Conservation (phyloP, 2,888 invertebrate genomes). For the Plagodis dolabraria region DNA sequence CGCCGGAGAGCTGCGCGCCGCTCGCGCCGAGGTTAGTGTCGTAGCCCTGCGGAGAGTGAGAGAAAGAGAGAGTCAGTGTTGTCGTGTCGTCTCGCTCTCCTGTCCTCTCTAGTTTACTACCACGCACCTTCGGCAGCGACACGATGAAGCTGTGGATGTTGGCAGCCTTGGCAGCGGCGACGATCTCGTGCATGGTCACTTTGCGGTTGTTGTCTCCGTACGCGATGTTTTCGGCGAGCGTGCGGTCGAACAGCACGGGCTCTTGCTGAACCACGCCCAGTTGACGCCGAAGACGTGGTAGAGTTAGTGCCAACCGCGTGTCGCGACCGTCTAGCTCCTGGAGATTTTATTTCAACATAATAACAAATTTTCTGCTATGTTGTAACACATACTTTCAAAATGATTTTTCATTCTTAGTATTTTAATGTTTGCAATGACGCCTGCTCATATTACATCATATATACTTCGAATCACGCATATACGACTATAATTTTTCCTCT, state of each 20-base stretch:
- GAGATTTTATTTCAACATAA: slow-evolving; percentile 33
- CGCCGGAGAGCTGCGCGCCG: slow-evolving; percentile 89
- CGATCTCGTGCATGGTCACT: slow-evolving; percentile 89
- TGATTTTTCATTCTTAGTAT: too few relatives aligned
- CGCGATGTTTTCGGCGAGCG: slow-evolving; percentile 93
- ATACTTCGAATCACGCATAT: too few relatives aligned
- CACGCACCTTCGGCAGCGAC: slow-evolving; percentile 86
- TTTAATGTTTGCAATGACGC: too few relatives aligned
- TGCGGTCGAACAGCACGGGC: slow-evolving; percentile 92
- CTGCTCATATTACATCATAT: too few relatives aligned
- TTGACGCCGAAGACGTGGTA: slow-evolving; percentile 88
- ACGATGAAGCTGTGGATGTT: slow-evolving; percentile 92
- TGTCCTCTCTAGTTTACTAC: too few relatives aligned
- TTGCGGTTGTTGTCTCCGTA: slow-evolving; percentile 91
- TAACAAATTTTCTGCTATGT: too few relatives aligned
- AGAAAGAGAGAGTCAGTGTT: background rate
- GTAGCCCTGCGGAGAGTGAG: slow-evolving; percentile 66
- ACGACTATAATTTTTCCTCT: too few relatives aligned
- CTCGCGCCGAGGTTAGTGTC: slow-evolving; percentile 88
- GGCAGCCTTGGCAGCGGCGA: slow-evolving; percentile 89
- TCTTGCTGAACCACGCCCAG: slow-evolving; percentile 94
- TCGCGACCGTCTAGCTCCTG: slow-evolving; percentile 85
- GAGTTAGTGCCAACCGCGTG: slow-evolving; percentile 83
- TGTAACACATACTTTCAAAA: too few relatives aligned
- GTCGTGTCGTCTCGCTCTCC: too few relatives aligned